Percentiles rank a stretch among this genome's conserved stretches.
Evolutionary conservation across 2,113 vertebrate species (phyloP).

Genomic region (Cyanoramphus novaezelandiae): DNA sequence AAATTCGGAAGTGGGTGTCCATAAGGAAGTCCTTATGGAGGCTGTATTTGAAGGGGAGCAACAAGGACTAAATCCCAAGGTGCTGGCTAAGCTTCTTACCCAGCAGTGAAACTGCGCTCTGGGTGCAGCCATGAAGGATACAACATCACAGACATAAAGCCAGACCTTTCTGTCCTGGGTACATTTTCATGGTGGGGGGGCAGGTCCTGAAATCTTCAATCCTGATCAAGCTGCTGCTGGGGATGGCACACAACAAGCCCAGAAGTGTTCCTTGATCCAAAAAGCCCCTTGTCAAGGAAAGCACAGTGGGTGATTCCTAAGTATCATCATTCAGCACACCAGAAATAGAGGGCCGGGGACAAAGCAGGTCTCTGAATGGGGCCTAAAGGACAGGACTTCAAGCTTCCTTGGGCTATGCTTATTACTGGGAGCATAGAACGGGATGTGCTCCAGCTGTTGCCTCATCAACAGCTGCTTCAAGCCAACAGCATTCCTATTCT

Average conservation of each 20-base stretch:
- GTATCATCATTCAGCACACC: neutral
- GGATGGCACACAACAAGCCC: neutral
- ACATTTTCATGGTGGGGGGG: neutral
- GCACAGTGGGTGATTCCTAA: neutral
- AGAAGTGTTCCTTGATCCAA: neutral
- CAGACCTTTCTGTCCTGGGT: neutral
- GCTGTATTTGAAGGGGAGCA: neutral
- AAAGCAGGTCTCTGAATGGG: neutral
- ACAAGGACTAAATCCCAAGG: accelerated
- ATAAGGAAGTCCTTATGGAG: neutral
- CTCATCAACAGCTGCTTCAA: neutral
- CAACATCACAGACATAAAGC: neutral
- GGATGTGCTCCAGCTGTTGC: neutral
- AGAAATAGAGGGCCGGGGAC: neutral
- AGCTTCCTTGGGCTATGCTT: neutral
- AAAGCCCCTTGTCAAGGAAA: neutral
- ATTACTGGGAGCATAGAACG: neutral
- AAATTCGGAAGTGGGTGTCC: neutral
- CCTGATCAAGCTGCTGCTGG: neutral
- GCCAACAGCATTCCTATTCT: neutral
- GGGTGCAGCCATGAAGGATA: neutral
- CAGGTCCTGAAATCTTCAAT: neutral
- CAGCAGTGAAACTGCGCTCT: neutral
- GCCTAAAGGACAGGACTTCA: neutral
- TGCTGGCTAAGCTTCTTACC: neutral